Base-by-base conservation (phyloP, 2,888 invertebrate genomes). In the Ferdinandea cuprea region DNA sequence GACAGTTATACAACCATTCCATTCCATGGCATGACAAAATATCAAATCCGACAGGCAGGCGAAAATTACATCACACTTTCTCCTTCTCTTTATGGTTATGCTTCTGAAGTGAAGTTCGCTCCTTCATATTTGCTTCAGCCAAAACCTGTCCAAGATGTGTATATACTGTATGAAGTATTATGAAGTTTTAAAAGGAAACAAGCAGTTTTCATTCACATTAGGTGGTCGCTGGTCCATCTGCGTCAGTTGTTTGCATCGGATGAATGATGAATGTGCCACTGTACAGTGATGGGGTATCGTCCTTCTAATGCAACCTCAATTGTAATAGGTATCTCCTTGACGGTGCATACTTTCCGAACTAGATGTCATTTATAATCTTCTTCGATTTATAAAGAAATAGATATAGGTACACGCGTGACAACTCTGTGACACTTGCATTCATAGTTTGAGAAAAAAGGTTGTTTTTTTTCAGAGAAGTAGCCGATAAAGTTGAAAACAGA, bases 231-330 rank as follows among this genome's bases (percentile, higher is more conserved):
- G 56, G 69, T 68, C 19, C 44, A 19, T 11, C 44, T 44, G 46
- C 6, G 48, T 35, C 30, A 21, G 59, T 30, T 59, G 66, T 83
- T 78, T 72, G 83, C 72, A 78, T 83, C 13, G 72, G 32, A 73
- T 83, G 83, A 83, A 83, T 83, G 83, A 83, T 83, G 83, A 73
- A 78, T 78, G 66, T 78, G 56, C 50, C 58, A 73, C 11, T 28
- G 52, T 46, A 63, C 54, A 68, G 61, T 83, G 83, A 83, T 73
- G 83, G 61, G 52, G 61, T 68, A 58, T 72, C 32, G 61, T 78
- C 68, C 58, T 44, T 68, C 66, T 72, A 78, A 73, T 83, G 68
- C 59, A 66, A 48, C 28, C 63, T 56, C 44, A 32, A 8, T 7
- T 11, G 48, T 56, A 35, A 32, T 30, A 65, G 25, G 35, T 59